These are phyloP conservation scores for Aythya baeri DNA, from an alignment of 2,113 vertebrate genomes.

Conservation along the genomic window DNA sequence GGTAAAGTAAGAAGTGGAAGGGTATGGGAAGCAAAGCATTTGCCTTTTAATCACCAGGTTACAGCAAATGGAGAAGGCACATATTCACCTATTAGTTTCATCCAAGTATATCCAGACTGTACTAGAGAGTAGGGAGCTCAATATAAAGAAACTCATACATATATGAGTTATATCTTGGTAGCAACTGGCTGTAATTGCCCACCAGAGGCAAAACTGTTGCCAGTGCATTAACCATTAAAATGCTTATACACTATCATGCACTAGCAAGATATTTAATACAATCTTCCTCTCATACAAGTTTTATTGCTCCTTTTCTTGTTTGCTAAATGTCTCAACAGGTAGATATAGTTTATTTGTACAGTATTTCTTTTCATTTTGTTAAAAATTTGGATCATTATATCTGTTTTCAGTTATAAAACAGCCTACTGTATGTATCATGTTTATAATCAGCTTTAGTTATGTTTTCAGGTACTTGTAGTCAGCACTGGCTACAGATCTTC, in stretches of 20 bases:
- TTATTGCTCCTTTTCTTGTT: background rate
- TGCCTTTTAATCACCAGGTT: background rate
- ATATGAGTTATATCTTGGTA: fast-evolving
- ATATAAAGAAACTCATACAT: background rate
- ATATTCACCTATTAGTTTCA: background rate
- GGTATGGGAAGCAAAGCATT: background rate
- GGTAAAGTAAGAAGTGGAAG: fast-evolving
- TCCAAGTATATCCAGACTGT: background rate
- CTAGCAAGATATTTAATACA: background rate
- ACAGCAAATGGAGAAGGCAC: background rate
- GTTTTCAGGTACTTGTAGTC: background rate
- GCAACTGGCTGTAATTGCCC: background rate
- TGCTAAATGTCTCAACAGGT: background rate
- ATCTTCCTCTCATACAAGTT: background rate
- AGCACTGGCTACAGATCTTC: background rate
- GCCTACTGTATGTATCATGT: fast-evolving
- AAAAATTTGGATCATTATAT: background rate
- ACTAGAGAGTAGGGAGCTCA: background rate
- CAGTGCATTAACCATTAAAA: background rate
- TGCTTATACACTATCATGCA: background rate
- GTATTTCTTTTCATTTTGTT: background rate
- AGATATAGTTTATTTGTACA: background rate
- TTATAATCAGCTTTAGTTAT: background rate
- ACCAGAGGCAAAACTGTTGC: background rate
- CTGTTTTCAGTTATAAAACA: background rate